Evolutionary conservation across 2,113 vertebrate genomes (phyloP), one percentile per base, ranked within the genome.

Genomic region (Rhagologus leucostigma): DNA sequence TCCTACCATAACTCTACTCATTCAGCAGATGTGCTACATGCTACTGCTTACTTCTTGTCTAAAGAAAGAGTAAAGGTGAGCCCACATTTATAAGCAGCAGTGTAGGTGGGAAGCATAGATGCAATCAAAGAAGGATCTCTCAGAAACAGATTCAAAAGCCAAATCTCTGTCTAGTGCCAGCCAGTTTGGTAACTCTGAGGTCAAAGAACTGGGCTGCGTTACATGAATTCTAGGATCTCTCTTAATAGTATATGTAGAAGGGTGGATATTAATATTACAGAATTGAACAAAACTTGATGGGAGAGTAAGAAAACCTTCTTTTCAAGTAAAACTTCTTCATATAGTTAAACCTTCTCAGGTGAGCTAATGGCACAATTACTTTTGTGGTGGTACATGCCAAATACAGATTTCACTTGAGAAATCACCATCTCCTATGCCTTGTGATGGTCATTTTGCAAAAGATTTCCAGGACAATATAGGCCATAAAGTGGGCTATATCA

Each of bases 1-100:
- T 99, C 99, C 57, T 99, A 99, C 98, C 99, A 99, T 97, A 99
- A 99, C 87, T 99, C 99, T 33, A 98, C 98, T 6, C 99, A 99
- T 37, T 98, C 99, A 8, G 99, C 99, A 3, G 99, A 99, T 10
- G 99, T 99, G 65, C 98, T 99, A 17, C 99, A 99, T 0, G 99
- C 99, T 84, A 99, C 99, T 1, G 99, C 99, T 29, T 99, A 99
- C 95, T 99, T 99, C 91, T 99, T 99, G 39, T 98, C 98, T 97
- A 99, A 98, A 96, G 98, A 99, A 95, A 98, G 99, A 90, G 98
- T 99, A 53, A 99, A 99, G 99, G 99, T 99, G 93, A 98, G 98
- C 17, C 23, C 11, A 15, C 41, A 6, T 37, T 29, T 46, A 1
- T 44, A 19, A 41, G n/a, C 49, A 60, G 44, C 15, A 10, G 13